Evolutionary conservation across 37 sponge, comb jelly and placozoan genomes (phyloP), one percentile per base, ranked within the genome.

Genomic region (Eunapius fragilis): DNA sequence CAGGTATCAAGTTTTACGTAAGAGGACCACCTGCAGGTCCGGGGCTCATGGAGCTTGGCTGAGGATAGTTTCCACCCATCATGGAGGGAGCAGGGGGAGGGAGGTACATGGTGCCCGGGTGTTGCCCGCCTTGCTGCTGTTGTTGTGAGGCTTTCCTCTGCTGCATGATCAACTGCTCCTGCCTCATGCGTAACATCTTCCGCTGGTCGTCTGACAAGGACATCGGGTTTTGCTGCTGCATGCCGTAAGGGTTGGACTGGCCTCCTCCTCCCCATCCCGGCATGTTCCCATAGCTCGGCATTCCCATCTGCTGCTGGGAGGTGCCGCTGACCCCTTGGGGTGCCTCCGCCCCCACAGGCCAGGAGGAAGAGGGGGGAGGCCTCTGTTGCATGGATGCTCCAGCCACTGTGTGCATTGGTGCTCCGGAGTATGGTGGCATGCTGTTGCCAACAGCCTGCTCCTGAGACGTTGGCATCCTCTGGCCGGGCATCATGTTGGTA

Each of bases 131-230:
- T 26, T 80, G 82, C 37, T 83, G 88, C 80, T 87, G 88, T 31
- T 78, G 84, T 48, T 69, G 25, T 76, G 67, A 19, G 78, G 83
- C 84, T 31, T 85, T 77, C 67, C 86, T 87, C 77, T 86, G 82
- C 45, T 69, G 70, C 31, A 78, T 80, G 28, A 87, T 87, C 71
- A 88, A 26, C 45, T 87, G 89, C 71, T 91, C 86, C 70, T 91
- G 91, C 17, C 70, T 78, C 82, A 91, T 82, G 24, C 91, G 91
- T 0, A 91, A 83, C 33, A 76, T 50, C 71, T 85, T 84, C 49
- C 77, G 76, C 13, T 68, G 71, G 32, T 73, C 30, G 3, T 80
- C 87, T 49, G 80, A 80, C 34, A 49, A 24, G 2, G 68, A 50
- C 80, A 83, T 72, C 14, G 48, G 48, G 50, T 30, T n/a, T 33